phyloP scores from a whole-genome alignment of 1,140 invertebrate genomes.

The Atta cephalotes region DNA sequence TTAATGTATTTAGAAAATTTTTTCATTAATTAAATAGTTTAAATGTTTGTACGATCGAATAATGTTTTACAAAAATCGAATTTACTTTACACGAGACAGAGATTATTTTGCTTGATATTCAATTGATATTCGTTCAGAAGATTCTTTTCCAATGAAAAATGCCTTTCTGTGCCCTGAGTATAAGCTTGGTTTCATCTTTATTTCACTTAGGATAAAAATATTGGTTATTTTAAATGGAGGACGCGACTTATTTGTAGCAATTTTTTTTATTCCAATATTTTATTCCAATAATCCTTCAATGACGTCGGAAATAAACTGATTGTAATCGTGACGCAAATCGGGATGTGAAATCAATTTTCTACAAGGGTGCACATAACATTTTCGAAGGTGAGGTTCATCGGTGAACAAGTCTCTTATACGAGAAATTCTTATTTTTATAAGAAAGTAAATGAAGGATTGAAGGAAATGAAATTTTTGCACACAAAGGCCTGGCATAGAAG shows the following conservation, averaged over 20 bases:
- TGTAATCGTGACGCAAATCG: conserved; percentile 16
- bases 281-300: not conserved
- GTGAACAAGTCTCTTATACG: not conserved
- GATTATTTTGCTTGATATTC: not conserved
- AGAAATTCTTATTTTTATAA: not conserved
- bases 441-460: not conserved
- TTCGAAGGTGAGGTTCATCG: not conserved
- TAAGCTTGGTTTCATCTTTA: not conserved
- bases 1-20: not conserved
- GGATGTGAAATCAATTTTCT: conserved; percentile 9
- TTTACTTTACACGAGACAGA: not conserved
- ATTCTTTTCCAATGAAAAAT: not conserved
- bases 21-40: not conserved
- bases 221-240: not conserved
- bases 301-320: conserved; percentile 2
- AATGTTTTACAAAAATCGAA: not conserved
- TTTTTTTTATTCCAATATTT: not conserved
- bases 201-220: not conserved
- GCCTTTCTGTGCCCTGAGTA: not conserved
- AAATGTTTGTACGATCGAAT: not conserved
- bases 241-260: not conserved
- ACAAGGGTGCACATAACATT: not conserved
- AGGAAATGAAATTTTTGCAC: conserved; percentile 36
- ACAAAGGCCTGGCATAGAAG: not conserved
- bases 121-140: not conserved